Evolutionary conservation across 2,113 vertebrate species (phyloP), one percentile per base, ranked within the genome.

Genomic region (Delphinapterus leucas): DNA sequence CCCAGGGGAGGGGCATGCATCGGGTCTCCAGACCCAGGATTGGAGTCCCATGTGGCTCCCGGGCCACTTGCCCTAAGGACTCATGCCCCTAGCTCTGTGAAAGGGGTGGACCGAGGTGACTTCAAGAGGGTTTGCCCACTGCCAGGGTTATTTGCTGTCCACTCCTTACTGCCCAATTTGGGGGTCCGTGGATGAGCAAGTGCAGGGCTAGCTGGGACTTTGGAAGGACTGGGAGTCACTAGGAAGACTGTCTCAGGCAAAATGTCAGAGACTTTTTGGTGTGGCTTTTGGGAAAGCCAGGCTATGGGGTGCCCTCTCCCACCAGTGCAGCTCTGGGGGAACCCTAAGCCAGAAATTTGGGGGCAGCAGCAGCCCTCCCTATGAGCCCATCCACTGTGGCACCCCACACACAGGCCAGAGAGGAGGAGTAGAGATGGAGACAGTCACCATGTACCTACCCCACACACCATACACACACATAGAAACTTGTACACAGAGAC

Each of bases 401-500:
- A 15, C 36, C 55, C 79, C 23, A 82, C 10, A 8, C 17, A 25
- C 6, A 58, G 41, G 79, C 79, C 88, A 74, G 87, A 55, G 41
- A 76, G 58, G 76, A 14, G 21, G 11, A 6, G 36, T 38, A 20
- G 44, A 53, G 15, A 1, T 38, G 28, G 60, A 38, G 61, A 58
- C 0, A 14, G 67, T 33, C 14, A 12, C 60, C 2, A 14, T 1
- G 36, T 71, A 33, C 71, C 49, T 8, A 25, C 63, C 26, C n/a
- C 26, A 70, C 17, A 14, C 1, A 11, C 4, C 13, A 47, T 1
- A 38, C 33, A 12, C 12, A 20, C 1, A 49, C 18, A 21, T 1
- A 25, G 11, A 70, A 33, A 87, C 23, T 28, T 20, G 31, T 1
- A 7, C 61, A 53, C 70, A 55, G 49, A 55, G 33, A 79, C 21